These are phyloP conservation scores for Drosophila lacertosa DNA, from an alignment of 1,140 invertebrate species.

Conservation along the genomic window DNA sequence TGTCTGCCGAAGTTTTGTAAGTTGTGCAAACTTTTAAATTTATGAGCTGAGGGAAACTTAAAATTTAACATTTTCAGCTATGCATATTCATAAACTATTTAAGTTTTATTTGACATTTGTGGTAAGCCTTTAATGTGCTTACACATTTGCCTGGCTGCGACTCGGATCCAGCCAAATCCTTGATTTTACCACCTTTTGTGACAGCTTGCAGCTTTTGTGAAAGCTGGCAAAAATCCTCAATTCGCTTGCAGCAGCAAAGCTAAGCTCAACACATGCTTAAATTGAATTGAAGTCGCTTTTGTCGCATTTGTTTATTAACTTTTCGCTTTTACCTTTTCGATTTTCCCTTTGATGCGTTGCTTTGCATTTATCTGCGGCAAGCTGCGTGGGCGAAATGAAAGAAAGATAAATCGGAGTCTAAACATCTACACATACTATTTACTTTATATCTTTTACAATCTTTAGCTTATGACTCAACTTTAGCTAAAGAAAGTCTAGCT, in stretches of 20 bases:
- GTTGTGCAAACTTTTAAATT: neutral
- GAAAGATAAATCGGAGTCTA: too few relatives aligned
- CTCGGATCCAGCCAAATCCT: slow-evolving; percentile 7
- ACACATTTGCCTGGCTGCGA: neutral
- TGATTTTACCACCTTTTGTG: slow-evolving; percentile 14
- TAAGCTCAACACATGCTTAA: slow-evolving; percentile 14
- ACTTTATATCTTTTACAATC: too few relatives aligned
- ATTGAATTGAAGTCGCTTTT: slow-evolving; percentile 33
- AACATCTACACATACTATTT: too few relatives aligned
- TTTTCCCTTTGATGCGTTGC: slow-evolving; percentile 29
- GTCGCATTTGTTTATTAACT: slow-evolving; percentile 43
- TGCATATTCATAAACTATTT: too few relatives aligned
- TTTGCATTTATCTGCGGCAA: neutral
- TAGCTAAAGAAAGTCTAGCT: too few relatives aligned
- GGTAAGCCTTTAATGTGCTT: neutral
- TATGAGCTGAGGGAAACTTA: too few relatives aligned
- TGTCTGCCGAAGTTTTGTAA: slow-evolving; percentile 2
- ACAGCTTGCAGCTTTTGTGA: slow-evolving; percentile 5
- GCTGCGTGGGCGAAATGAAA: neutral
- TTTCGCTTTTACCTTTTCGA: neutral
- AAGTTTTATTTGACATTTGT: neutral
- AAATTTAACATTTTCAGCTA: too few relatives aligned
- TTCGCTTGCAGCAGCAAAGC: slow-evolving; percentile 14
- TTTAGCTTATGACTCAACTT: too few relatives aligned
- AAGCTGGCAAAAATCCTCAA: slow-evolving; percentile 4